These are phyloP conservation scores for Fundulus diaphanus DNA, from an alignment of 2,797 vertebrate genomes.

Conservation along the genomic window DNA sequence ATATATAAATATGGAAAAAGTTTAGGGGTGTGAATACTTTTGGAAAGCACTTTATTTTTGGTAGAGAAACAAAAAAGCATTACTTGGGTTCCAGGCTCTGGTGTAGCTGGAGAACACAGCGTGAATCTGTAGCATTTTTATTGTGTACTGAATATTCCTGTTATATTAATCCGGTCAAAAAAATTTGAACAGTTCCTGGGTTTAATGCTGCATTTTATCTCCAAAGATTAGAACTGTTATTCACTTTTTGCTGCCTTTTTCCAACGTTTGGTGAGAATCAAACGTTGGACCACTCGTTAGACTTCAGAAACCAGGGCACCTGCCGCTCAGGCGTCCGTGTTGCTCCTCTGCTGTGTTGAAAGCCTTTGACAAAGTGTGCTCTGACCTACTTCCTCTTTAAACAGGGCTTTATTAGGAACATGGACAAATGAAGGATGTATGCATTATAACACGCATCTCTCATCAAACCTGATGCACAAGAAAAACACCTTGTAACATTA, in stretches of 20 bases:
- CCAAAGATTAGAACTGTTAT: background rate
- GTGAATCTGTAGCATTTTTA: background rate
- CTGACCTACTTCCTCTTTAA: conserved; percentile 6
- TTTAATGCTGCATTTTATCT: background rate
- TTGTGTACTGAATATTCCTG: background rate
- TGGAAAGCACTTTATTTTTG: background rate
- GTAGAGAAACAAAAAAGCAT: no score
- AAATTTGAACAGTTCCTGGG: background rate
- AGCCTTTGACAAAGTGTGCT: background rate
- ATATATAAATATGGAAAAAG: no score
- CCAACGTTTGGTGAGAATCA: background rate
- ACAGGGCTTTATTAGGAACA: background rate
- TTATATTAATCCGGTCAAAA: background rate
- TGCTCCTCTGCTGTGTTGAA: background rate
- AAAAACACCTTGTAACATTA: conserved; percentile 4
- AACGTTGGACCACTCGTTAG: background rate
- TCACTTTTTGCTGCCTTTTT: background rate
- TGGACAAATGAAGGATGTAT: background rate
- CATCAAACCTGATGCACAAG: background rate
- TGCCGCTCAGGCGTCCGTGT: background rate
- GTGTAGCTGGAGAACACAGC: background rate
- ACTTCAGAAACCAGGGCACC: conserved; percentile 19
- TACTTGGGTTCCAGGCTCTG: background rate
- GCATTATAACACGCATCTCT: background rate
- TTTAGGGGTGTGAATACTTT: background rate